Conservation (phyloP, 2,888 invertebrate genomes). For the Dicyrtoma fusca region DNA sequence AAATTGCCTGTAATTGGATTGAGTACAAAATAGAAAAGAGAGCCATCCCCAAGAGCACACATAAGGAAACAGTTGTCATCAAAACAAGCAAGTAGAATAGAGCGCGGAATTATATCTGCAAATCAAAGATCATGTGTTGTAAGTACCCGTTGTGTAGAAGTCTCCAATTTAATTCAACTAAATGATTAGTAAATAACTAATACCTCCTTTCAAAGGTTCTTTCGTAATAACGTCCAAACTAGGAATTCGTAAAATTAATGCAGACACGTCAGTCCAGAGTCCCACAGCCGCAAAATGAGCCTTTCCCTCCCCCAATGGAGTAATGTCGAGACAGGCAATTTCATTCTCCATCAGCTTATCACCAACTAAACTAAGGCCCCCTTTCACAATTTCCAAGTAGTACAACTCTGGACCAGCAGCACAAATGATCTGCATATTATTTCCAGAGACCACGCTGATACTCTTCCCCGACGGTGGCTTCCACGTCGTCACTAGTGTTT, state of each 20-base stretch:
- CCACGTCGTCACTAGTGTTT: slow-evolving; percentile 72
- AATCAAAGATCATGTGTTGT: too few relatives aligned
- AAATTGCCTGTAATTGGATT: slow-evolving; percentile 75
- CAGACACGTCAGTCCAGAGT: slow-evolving; percentile 96
- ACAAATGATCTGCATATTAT: slow-evolving; percentile 77
- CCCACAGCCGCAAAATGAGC: slow-evolving; percentile 86
- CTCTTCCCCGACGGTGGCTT: slow-evolving; percentile 70
- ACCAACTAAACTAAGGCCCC: slow-evolving; percentile 68
- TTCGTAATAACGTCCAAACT: slow-evolving; percentile 78
- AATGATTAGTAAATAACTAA: slow-evolving; percentile 21
- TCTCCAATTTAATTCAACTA: too few relatives aligned
- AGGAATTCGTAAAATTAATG: slow-evolving; percentile 81
- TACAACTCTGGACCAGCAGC: slow-evolving; percentile 87
- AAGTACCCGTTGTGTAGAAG: too few relatives aligned
- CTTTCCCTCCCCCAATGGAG: slow-evolving; percentile 71
- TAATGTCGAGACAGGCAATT: slow-evolving; percentile 94
- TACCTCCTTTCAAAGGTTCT: slow-evolving; percentile 84
- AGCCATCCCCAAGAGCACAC: slow-evolving; percentile 95
- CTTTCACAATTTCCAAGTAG: slow-evolving; percentile 74
- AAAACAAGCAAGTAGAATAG: slow-evolving; percentile 90
- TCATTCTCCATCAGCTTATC: slow-evolving; percentile 84
- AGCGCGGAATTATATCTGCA: slow-evolving; percentile 92
- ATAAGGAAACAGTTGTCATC: slow-evolving; percentile 88
- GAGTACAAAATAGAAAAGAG: slow-evolving; percentile 92
- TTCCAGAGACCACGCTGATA: slow-evolving; percentile 87